phyloP scores from a whole-genome alignment of 2,888 invertebrate genomes.

The Lathronympha strigana region DNA sequence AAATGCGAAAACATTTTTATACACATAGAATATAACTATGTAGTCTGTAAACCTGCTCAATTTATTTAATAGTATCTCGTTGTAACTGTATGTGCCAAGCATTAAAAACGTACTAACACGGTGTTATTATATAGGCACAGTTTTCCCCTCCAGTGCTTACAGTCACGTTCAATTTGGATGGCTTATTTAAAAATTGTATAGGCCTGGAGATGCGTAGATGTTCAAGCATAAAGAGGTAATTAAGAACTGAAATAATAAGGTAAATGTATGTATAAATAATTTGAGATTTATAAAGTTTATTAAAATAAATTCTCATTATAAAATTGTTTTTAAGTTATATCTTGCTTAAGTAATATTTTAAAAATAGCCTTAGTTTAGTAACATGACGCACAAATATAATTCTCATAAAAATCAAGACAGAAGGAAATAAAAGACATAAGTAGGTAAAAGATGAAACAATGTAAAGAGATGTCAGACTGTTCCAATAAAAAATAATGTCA shows the following conservation, averaged over 20 bases:
- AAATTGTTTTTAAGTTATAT: no score
- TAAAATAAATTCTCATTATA: no score
- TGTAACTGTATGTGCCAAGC: constrained; percentile 21
- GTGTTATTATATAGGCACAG: constrained; percentile 1
- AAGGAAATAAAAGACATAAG: constrained; percentile 3
- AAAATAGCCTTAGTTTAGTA: no score
- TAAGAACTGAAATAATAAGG: neutral
- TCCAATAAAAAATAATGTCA: constrained; percentile 41
- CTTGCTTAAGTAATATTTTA: no score
- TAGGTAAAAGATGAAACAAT: constrained; percentile 31
- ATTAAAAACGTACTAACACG: constrained; percentile 16
- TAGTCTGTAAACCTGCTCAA: constrained; percentile 10
- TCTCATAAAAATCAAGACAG: constrained; percentile 2
- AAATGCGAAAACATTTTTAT: neutral
- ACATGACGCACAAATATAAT: no score
- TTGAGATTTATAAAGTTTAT: no score
- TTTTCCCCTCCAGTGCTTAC: constrained; percentile 8
- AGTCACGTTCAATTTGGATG: constrained; percentile 35
- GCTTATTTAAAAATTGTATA: constrained; percentile 30
- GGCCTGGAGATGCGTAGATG: neutral
- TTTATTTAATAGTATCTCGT: constrained; percentile 6
- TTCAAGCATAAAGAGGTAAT: neutral
- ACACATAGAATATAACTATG: neutral
- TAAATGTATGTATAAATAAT: no score
- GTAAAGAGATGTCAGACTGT: constrained; percentile 39